A percentile compares a stretch with the other conserved stretches of the same genome.
These are phyloP conservation scores for Dasypogon diadema DNA, from an alignment of 2,888 invertebrate species.

Conservation along the genomic window DNA sequence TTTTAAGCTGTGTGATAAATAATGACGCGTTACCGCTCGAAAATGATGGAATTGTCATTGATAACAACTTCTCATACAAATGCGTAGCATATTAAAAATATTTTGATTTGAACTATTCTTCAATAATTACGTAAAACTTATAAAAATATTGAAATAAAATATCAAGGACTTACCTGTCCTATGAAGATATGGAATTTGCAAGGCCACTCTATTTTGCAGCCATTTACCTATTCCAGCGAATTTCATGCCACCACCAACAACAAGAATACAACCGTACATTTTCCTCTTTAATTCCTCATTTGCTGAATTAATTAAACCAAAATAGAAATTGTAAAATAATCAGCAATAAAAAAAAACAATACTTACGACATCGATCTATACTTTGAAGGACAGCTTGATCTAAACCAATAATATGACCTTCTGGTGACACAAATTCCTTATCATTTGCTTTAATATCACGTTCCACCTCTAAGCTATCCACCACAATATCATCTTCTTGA, in stretches of 20 bases:
- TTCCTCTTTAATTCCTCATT: slow-evolving; percentile 91
- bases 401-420: slow-evolving; percentile 85
- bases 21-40: too few relatives aligned
- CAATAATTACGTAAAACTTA: too few relatives aligned
- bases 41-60: too few relatives aligned
- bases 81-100: too few relatives aligned
- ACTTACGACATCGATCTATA: slow-evolving; percentile 87
- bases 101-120: too few relatives aligned
- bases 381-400: slow-evolving; percentile 93
- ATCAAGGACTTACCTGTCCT: slow-evolving; percentile 73
- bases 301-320: too few relatives aligned
- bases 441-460: slow-evolving; percentile 70
- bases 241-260: slow-evolving; percentile 93
- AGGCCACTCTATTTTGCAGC: slow-evolving; percentile 87
- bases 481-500: slow-evolving; percentile 80
- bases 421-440: slow-evolving; percentile 78
- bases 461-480: slow-evolving; percentile 73
- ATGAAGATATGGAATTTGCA: slow-evolving; percentile 85
- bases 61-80: too few relatives aligned
- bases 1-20: too few relatives aligned
- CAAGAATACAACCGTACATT: slow-evolving; percentile 92
- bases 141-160: too few relatives aligned
- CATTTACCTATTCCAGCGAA: slow-evolving; percentile 86
- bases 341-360: slow-evolving; percentile 15
- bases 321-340: slow-evolving; percentile 32